These are phyloP conservation scores for Hippocampus mohnikei DNA, from an alignment of 2,113 vertebrate species.

Conservation along the genomic window DNA sequence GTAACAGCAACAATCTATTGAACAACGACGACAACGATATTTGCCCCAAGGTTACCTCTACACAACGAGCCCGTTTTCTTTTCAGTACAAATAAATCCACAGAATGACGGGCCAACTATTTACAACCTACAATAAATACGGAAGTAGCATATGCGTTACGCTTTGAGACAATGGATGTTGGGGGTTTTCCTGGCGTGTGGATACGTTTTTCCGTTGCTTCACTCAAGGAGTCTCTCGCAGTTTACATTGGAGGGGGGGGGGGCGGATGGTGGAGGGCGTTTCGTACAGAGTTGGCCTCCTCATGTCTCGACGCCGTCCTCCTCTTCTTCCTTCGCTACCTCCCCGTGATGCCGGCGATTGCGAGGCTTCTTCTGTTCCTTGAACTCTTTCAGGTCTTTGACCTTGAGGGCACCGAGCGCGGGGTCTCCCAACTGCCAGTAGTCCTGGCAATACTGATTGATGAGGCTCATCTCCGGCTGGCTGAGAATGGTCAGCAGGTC, in stretches of 20 bases:
- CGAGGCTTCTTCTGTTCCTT: slow-evolving; percentile 96
- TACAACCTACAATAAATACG: slow-evolving; percentile 95
- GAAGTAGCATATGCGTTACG: slow-evolving; percentile 73
- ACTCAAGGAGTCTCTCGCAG: slow-evolving; percentile 62
- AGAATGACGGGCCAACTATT: slow-evolving; percentile 72
- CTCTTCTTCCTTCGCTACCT: slow-evolving; percentile 58
- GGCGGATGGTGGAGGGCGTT: slow-evolving; percentile 18
- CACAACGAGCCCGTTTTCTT: slow-evolving; percentile 74
- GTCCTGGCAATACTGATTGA: slow-evolving; percentile 98
- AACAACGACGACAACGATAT: slow-evolving; percentile 73
- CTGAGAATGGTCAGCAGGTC: slow-evolving; percentile 94
- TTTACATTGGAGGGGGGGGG: slow-evolving; percentile 32
- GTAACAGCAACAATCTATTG: slow-evolving; percentile 73
- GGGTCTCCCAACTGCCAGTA: slow-evolving; percentile 90
- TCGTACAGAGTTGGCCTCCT: slow-evolving; percentile 56
- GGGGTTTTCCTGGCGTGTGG: slow-evolving; percentile 34
- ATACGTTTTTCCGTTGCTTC: slow-evolving; percentile 45
- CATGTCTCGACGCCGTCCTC: slow-evolving; percentile 81
- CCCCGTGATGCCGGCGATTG: slow-evolving; percentile 88
- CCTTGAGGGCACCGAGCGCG: slow-evolving; percentile 74
- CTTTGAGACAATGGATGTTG: slow-evolving; percentile 58
- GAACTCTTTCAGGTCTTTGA: slow-evolving; percentile 82
- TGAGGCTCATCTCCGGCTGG: slow-evolving; percentile 93
- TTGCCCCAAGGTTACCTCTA: slow-evolving; percentile 75
- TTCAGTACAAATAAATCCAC: slow-evolving; percentile 79